Percentiles rank a stretch among this genome's conserved stretches.
These are phyloP conservation scores for Dolichopus griseipennis DNA, from an alignment of 2,888 invertebrate genomes.

Conservation along the genomic window DNA sequence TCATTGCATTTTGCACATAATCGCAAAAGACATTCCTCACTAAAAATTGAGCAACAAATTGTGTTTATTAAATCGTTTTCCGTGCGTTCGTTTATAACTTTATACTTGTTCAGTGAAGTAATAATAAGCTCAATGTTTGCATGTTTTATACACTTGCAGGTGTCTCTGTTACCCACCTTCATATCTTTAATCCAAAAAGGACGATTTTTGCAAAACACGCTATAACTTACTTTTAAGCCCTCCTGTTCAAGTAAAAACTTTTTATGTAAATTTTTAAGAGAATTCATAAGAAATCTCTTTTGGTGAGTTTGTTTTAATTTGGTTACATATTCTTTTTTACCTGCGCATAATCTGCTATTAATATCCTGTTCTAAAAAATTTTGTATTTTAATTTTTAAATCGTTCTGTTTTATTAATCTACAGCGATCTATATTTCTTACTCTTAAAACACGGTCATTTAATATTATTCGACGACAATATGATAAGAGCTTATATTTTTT, in stretches of 20 bases:
- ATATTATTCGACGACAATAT: not conserved
- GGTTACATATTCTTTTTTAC: not conserved
- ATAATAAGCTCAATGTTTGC: not conserved
- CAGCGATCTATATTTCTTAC: too few species aligned
- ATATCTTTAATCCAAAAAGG: slow-evolving; percentile 1
- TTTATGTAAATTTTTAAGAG: not conserved
- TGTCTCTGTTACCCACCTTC: not conserved
- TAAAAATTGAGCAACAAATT: not conserved
- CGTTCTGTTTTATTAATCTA: not conserved
- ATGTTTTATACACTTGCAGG: slow-evolving; percentile 4
- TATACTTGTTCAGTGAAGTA: not conserved
- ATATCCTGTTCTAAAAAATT: not conserved
- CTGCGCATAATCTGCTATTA: not conserved
- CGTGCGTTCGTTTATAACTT: not conserved
- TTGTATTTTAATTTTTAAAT: not conserved
- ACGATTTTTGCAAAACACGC: not conserved
- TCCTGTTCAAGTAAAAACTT: not conserved
- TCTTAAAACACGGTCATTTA: not conserved
- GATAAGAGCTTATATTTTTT: not conserved
- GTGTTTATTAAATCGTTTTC: not conserved
- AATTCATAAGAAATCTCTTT: not conserved
- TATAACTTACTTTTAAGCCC: not conserved
- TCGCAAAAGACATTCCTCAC: too few species aligned
- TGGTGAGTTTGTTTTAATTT: slow-evolving; percentile 2
- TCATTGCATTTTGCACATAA: too few species aligned